Base-by-base conservation (phyloP, 2,113 vertebrate genomes). In the Hemibagrus wyckioides region DNA sequence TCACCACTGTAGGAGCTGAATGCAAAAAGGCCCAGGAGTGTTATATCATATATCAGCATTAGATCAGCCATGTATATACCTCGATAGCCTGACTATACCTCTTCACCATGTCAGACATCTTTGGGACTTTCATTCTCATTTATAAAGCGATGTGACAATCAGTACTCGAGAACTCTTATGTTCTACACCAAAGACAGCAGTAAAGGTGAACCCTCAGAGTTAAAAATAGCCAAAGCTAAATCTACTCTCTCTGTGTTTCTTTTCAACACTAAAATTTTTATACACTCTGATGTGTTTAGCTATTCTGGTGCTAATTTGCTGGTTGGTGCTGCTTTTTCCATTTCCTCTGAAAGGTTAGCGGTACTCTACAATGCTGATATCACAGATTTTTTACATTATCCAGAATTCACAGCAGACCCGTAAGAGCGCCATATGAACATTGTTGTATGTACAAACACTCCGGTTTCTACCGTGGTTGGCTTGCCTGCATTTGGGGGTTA, bases 91-190 rank as follows among this genome's bases (percentile, higher is more conserved):
- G 82, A 88, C 39, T 76, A 80, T 71, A 79, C 77, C 71, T 85
- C 82, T 80, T 61, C 67, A 69, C 50, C 21, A 82, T 59, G 71
- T 82, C 84, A 84, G 30, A 57, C 39, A 80, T 61, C 67, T 76
- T n/a, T 13, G 57, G 63, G 57, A 87, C 80, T 85, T 86, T 88
- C 57, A 87, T 88, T 86, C 87, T 81, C 69, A 75, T 86, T 86
- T 65, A 57, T 61, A 88, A 88, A 86, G 56, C 59, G 82, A 67
- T 59, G 50, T 76, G 87, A 86, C 87, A 86, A 88, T 73, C 83
- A 80, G 54, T 36, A 80, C 48, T 77, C 88, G 44, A 80, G 85
- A 71, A 84, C 84, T 71, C 73, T 83, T n/a, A 85, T 83, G 71
- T 83, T 83, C 89, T 33, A 57, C 50, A 63, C 33, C 48, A 86